phyloP scores from a whole-genome alignment of 2,113 vertebrate species.

The Sinocyclocheilus grahami region DNA sequence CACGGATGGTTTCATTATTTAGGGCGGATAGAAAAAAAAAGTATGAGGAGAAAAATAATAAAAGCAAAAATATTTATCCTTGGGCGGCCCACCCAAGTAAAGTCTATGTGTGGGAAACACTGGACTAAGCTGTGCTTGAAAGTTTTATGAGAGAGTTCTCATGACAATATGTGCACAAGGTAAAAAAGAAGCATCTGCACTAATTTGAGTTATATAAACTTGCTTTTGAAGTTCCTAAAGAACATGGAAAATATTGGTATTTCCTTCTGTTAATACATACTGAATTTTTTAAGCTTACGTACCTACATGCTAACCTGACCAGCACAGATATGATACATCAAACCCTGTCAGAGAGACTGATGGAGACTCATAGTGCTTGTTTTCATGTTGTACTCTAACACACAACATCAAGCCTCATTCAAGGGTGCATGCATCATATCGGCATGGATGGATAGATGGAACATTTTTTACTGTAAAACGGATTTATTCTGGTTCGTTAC shows the following conservation, averaged over 20 bases:
- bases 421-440: not conserved
- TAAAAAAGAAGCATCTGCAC: not conserved
- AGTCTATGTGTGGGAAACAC: no score
- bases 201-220: not conserved
- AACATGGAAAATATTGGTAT: not conserved
- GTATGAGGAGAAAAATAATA: no score
- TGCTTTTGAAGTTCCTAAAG: not conserved
- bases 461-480: slow-evolving; percentile 41
- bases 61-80: no score
- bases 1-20: no score
- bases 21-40: no score
- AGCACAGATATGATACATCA: not conserved
- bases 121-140: not conserved
- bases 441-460: not conserved
- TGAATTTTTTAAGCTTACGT: not conserved
- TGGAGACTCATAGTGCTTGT: not conserved
- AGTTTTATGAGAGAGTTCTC: not conserved
- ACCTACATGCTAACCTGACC: not conserved
- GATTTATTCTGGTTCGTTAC: slow-evolving; percentile 45
- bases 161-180: not conserved
- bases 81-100: no score
- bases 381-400: not conserved
- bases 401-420: not conserved
- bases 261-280: not conserved
- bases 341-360: not conserved